Evolutionary conservation across 2,113 vertebrate species (phyloP).

Genomic region (Sitta europaea): DNA sequence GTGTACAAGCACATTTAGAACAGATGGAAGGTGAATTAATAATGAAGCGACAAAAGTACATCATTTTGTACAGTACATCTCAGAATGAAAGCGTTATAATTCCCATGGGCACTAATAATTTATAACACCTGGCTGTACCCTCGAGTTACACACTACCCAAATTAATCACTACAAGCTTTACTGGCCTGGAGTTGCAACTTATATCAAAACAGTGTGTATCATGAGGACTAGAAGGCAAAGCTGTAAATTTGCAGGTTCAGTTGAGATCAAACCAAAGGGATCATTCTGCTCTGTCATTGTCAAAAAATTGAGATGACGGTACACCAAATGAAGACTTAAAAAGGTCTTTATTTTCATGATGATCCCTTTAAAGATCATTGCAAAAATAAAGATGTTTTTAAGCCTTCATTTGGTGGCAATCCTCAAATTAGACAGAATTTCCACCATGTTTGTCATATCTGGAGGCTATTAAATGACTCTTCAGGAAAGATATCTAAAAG

Average conservation of each 20-base stretch:
- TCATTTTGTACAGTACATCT: background rate
- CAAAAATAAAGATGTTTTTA: background rate
- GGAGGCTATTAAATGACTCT: background rate
- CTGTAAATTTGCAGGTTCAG: background rate
- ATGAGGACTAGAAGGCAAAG: background rate
- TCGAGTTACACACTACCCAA: conserved; percentile 2
- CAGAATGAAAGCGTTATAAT: conserved; percentile 5
- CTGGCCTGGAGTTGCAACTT: background rate
- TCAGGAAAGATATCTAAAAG: background rate
- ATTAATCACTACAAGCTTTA: conserved; percentile 37
- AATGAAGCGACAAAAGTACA: background rate
- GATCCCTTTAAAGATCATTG: too few relatives aligned
- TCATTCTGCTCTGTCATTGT: background rate
- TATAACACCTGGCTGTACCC: background rate
- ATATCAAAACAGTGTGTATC: background rate
- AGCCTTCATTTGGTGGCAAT: background rate
- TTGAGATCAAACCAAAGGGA: background rate
- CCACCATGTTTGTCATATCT: fast-evolving
- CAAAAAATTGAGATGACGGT: background rate
- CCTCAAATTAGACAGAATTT: background rate
- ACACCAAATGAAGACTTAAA: too few relatives aligned
- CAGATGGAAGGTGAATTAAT: background rate
- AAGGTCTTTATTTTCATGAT: too few relatives aligned
- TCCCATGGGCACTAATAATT: conserved; percentile 47
- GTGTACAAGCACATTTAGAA: conserved; percentile 1